phyloP scores from a whole-genome alignment of 2,888 invertebrate genomes.

The Cecidostiba fungosa region DNA sequence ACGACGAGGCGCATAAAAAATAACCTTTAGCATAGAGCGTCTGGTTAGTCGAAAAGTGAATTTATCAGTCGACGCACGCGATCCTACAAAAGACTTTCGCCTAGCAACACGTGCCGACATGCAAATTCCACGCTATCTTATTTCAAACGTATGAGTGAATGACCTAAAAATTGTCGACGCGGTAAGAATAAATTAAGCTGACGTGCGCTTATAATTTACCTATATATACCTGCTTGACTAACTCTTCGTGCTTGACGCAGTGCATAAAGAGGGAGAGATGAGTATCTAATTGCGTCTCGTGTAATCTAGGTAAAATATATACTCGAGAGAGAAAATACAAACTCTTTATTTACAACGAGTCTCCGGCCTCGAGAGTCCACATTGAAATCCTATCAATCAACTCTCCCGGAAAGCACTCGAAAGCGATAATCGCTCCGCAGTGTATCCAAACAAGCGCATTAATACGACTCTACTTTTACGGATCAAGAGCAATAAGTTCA shows the following conservation, averaged over 20 bases:
- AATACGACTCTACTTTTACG: conserved; percentile 7
- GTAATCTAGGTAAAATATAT: no score
- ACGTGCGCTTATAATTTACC: not conserved
- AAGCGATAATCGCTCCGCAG: not conserved
- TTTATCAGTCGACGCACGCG: conserved; percentile 20
- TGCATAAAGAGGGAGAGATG: no score
- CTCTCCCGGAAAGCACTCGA: not conserved
- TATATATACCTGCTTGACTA: not conserved
- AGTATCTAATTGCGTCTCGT: no score
- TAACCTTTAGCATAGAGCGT: not conserved
- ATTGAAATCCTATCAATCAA: not conserved
- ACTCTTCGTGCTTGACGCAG: not conserved
- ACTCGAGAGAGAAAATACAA: no score
- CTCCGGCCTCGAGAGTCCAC: not conserved
- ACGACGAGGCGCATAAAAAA: not conserved
- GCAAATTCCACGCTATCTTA: conserved; percentile 5
- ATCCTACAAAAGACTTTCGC: conserved; percentile 9
- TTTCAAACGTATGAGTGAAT: not conserved
- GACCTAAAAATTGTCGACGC: conserved; percentile 4
- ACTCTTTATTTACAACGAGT: not conserved
- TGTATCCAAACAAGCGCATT: not conserved
- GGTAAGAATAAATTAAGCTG: not conserved
- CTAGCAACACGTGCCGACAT: conserved; percentile 27
- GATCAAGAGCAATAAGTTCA: conserved; percentile 6
- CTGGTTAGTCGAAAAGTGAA: not conserved